Conservation (phyloP, 2,113 vertebrate genomes). For the Heteronetta atricapilla region DNA sequence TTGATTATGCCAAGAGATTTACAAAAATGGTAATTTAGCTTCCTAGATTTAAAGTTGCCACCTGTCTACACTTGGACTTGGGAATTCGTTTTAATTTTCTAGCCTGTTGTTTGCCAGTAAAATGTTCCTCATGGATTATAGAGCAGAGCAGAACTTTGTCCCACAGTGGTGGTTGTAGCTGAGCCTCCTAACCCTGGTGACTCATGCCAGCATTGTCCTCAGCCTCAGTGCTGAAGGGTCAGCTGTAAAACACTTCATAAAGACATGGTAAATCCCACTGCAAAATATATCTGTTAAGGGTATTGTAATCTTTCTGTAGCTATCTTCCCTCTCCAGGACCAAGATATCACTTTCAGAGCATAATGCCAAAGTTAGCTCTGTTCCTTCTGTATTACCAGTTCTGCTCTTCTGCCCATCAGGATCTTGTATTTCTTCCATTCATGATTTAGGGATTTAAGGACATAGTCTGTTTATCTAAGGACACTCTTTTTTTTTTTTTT, state of each 20-base stretch:
- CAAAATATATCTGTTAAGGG: not conserved
- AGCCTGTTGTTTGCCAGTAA: not conserved
- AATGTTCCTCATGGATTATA: not conserved
- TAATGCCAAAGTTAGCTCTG: not conserved
- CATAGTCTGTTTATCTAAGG: not conserved
- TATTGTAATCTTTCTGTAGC: not conserved
- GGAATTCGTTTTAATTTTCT: not conserved
- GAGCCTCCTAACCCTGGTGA: not conserved
- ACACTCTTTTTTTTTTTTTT: not conserved
- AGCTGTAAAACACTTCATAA: conserved; percentile 8
- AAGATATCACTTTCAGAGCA: not conserved
- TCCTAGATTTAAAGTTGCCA: not conserved
- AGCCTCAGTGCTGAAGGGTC: not conserved
- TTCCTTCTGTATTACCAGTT: not conserved
- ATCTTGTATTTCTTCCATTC: not conserved
- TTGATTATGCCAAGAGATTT: not conserved
- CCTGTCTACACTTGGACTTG: not conserved
- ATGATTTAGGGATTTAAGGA: not conserved
- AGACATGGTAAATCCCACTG: not conserved
- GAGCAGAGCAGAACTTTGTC: not conserved
- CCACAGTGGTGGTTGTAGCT: not conserved
- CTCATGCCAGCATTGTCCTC: not conserved
- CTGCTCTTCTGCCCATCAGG: not conserved
- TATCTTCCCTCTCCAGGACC: not conserved
- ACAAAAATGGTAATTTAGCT: not conserved